Base-by-base conservation (phyloP, 1,140 invertebrate species). In the Sinella curviseta region DNA sequence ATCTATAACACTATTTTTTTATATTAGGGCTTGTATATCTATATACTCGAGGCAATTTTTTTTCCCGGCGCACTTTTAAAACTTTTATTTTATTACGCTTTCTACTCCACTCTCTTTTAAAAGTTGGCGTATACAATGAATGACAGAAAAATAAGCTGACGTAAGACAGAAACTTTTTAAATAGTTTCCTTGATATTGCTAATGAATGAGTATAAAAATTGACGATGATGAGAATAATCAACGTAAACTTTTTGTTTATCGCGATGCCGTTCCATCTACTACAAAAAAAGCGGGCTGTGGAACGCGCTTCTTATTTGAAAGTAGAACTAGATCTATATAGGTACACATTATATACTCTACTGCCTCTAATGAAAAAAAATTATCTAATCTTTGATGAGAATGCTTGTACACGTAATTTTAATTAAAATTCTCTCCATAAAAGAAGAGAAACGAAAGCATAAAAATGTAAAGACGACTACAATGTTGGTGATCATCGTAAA, bases 371-470 rank as follows among this genome's bases (percentile, higher is more conserved):
- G 2, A 34, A 76, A 78, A 70, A 60, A 79, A 80, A 82, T 78
- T 80, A 79, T 82, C 78, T 80, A 82, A 82, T 82, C 81, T 82
- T 80, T 54, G 77, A 80, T 57, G 81, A 76, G 81, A 75, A 80
- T 82, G 81, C 76, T 70, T 54, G 76, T 78, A 79, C 81, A 82
- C 77, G 81, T 82, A 82, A 82, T 82, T 82, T 82, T 82, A 82
- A 82, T 82, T 82, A 82, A 82, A 82, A 80, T 80, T 82, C 77
- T 80, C 76, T 57, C 39, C 57, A 26, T 17, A 60, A 26, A 60
- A 60, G 57, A 17, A 60, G 12, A 16, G 12, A 4, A 26, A 60
- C 14, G 24, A 60, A 12, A n/a, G 4, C 24, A 60, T 60, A 60
- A 60, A 60, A 60, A 48, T 4, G 39, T 48, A 8, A 60, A 26